Conservation (phyloP, 2,888 invertebrate species). For the Phyto melanocephala region DNA sequence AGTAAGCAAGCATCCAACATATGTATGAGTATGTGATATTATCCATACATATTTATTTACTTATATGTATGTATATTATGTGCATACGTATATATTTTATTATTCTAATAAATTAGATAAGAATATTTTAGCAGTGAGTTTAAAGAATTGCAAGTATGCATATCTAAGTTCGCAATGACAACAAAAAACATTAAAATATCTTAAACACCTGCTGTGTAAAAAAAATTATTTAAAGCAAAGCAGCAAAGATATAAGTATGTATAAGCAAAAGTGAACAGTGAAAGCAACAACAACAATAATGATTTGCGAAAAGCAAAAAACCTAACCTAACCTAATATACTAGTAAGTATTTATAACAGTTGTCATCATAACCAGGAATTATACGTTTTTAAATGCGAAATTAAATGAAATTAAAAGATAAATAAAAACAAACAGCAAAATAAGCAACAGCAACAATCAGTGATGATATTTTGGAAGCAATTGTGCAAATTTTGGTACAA, state of each 20-base stretch:
- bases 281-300: not conserved
- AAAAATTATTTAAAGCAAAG: not conserved
- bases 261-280: not conserved
- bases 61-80: no score
- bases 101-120: not conserved
- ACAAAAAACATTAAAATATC: not conserved
- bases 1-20: no score
- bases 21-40: no score
- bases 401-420: not conserved
- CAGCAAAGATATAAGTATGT: not conserved
- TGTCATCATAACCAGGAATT: constrained; percentile 25
- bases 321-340: constrained; percentile 76
- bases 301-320: constrained; percentile 51
- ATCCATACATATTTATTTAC: no score
- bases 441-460: not conserved
- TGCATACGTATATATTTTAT: not conserved
- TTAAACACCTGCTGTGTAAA: not conserved
- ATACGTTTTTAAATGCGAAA: constrained; percentile 16
- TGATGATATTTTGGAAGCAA: no score
- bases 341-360: constrained; percentile 59
- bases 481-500: no score
- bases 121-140: not conserved
- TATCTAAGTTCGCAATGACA: not conserved
- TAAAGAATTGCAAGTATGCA: not conserved
- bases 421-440: constrained; percentile 7